These are phyloP conservation scores for Nematolebias whitei DNA, from an alignment of 2,113 vertebrate genomes.

Conservation along the genomic window DNA sequence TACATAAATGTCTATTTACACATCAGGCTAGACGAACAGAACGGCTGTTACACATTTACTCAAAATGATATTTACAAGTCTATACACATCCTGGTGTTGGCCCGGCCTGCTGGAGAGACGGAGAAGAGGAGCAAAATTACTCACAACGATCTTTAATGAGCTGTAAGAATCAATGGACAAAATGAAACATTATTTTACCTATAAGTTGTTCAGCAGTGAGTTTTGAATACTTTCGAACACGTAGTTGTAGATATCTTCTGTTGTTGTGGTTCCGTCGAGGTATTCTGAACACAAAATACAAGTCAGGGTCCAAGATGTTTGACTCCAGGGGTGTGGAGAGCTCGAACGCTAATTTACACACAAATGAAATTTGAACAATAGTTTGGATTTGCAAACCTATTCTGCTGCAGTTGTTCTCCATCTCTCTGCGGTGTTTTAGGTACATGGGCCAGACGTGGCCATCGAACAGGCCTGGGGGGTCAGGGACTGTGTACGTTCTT, in stretches of 20 bases:
- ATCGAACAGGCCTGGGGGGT: slow-evolving; percentile 80
- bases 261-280: slow-evolving; percentile 79
- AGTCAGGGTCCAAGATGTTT: neutral
- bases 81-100: slow-evolving; percentile 70
- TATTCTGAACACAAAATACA: slow-evolving; percentile 59
- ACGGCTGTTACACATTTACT: slow-evolving; percentile 43
- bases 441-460: slow-evolving; percentile 85
- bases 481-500: slow-evolving; percentile 80
- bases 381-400: slow-evolving; percentile 55
- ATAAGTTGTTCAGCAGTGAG: slow-evolving; percentile 78
- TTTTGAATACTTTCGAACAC: slow-evolving; percentile 79
- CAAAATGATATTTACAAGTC: slow-evolving; percentile 80
- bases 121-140: slow-evolving; percentile 7
- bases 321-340: neutral
- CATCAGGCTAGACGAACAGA: slow-evolving; percentile 45
- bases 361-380: neutral
- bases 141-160: neutral
- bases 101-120: slow-evolving; percentile 56
- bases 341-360: too few species aligned
- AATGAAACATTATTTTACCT: slow-evolving; percentile 58
- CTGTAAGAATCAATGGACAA: neutral
- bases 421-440: slow-evolving; percentile 78
- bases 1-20: slow-evolving; percentile 78
- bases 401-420: slow-evolving; percentile 73
- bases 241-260: slow-evolving; percentile 73